Base-by-base conservation (phyloP, 2,888 invertebrate genomes). In the Eudasyphora cyanicolor region DNA sequence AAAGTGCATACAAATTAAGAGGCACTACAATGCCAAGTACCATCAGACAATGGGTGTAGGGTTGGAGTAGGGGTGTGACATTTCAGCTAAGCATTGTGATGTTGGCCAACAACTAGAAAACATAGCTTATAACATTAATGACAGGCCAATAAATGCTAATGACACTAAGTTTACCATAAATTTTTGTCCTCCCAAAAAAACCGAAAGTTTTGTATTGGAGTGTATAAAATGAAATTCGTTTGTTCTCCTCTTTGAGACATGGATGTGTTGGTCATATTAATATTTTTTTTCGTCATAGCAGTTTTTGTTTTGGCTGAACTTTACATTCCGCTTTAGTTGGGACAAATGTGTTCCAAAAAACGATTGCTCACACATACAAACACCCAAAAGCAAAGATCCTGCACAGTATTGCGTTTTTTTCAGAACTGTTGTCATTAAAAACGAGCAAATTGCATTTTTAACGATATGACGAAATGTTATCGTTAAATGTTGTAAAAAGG, bases 101-200 rank as follows among this genome's bases (percentile, higher is more conserved):
- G 27, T n/a, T 70, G 74, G 76, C 82, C 81, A 81, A 79, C 75
- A 76, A 70, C 45, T 27, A 14, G 27, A 24, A n/a, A 27, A 24
- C 19, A 38, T 10, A 85, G 87, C 86, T 86, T 86, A 87, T 87
- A 86, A 84, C 85, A 86, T 86, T 88, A 87, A 88, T 86, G 88
- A 86, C 86, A 85, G 82, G 86, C 86, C 85, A 88, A 87, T 88
- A 87, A 86, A 85, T 81, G 85, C 86, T 87, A 87, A 88, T 86
- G 86, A 84, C 84, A 79, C 85, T 82, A 80, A 85, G 86, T 82
- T 82, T 77, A 17, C 73, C 74, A 86, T 85, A 86, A 85, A 86
- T 86, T 84, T 35, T 60, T n/a, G n/a, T n/a, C n/a, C 12, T 7
- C n/a, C 49, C 1, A 49, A 69, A 69, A 49, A 69, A 45, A 24